Conservation (phyloP, 1,140 invertebrate genomes). For the Sitobion miscanthi region DNA sequence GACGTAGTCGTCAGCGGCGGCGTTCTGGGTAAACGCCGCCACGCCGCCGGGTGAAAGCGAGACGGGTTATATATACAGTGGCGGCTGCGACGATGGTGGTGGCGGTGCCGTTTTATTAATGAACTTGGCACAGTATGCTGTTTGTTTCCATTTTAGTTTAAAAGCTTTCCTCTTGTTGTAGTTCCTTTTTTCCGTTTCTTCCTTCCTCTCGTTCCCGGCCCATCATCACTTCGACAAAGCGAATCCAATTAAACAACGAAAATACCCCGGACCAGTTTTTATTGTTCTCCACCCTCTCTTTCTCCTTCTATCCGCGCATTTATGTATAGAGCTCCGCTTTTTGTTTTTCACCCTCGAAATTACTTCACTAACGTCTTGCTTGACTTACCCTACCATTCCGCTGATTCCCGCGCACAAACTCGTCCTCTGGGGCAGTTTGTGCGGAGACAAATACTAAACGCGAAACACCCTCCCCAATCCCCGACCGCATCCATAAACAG, state of each 20-base stretch:
- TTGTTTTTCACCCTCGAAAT: slow-evolving; percentile 52
- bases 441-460: slow-evolving; percentile 28
- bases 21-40: slow-evolving; percentile 28
- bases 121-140: slow-evolving; percentile 57
- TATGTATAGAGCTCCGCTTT: slow-evolving; percentile 4
- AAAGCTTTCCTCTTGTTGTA: slow-evolving; percentile 54
- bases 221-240: slow-evolving; percentile 18
- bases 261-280: slow-evolving; percentile 55
- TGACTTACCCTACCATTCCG: neutral
- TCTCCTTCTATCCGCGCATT: neutral
- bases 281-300: slow-evolving; percentile 25
- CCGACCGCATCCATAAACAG: neutral
- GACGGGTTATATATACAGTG: neutral
- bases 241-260: slow-evolving; percentile 56
- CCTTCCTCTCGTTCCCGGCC: neutral
- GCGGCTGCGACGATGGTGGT: neutral
- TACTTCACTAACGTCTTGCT: slow-evolving; percentile 54
- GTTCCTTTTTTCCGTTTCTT: slow-evolving; percentile 4
- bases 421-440: slow-evolving; percentile 12
- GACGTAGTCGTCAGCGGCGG: slow-evolving; percentile 17
- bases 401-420: neutral
- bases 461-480: neutral
- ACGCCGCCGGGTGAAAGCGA: neutral
- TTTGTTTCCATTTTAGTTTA: slow-evolving; percentile 57
- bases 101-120: slow-evolving; percentile 54